A percentile compares a stretch with the other conserved stretches of the same genome.
These are phyloP conservation scores for Ptychodera flava DNA, from an alignment of 35 echinoderm and acorn worm species.

Conservation along the genomic window DNA sequence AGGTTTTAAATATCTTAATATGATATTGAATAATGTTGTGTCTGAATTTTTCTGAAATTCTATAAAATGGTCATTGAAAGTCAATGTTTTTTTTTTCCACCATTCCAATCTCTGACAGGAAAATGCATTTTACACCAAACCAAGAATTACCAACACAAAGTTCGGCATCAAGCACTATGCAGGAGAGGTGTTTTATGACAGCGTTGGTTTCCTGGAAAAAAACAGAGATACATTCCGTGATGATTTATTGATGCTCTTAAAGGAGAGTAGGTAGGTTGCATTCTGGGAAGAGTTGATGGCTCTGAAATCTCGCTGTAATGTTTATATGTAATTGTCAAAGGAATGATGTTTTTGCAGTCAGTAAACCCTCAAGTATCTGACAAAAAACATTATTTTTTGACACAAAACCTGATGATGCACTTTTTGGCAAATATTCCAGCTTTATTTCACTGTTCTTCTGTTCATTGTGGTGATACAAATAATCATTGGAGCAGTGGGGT, in stretches of 20 bases:
- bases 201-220: constrained; percentile 93
- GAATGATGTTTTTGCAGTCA: too few relatives aligned
- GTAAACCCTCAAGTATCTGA: too few relatives aligned
- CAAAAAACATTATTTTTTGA: too few relatives aligned
- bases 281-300: not conserved
- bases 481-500: too few relatives aligned
- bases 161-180: constrained; percentile 98
- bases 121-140: constrained; percentile 90
- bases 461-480: too few relatives aligned
- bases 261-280: constrained; percentile 83
- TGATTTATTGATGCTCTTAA: constrained; percentile 72
- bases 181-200: constrained; percentile 84
- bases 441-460: too few relatives aligned
- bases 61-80: not conserved
- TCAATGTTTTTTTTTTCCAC: constrained; percentile 3
- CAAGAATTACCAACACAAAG: constrained; percentile 50
- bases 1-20: not conserved
- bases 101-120: constrained; percentile 48
- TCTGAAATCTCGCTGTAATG: too few relatives aligned
- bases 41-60: not conserved
- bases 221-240: constrained; percentile 97
- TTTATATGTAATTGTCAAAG: too few relatives aligned
- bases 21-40: not conserved
- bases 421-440: too few relatives aligned
- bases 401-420: too few relatives aligned